Conservation (phyloP, 1,140 invertebrate genomes). For the Chrysopa pallens region DNA sequence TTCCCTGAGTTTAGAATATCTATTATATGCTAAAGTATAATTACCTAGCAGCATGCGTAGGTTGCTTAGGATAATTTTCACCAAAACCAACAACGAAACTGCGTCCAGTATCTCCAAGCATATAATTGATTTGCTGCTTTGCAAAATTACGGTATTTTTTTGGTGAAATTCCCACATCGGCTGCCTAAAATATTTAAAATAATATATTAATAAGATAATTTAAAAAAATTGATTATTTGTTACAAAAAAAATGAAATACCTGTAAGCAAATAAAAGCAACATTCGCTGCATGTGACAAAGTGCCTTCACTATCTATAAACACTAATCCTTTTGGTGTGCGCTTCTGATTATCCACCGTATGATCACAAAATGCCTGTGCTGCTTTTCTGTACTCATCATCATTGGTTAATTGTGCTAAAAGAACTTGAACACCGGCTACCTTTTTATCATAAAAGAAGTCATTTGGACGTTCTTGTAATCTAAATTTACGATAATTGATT, state of each 20-base stretch:
- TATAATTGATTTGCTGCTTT: slow-evolving; percentile 39
- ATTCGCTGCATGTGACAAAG: slow-evolving; percentile 35
- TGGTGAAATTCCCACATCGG: slow-evolving; percentile 18
- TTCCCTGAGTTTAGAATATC: slow-evolving; percentile 1
- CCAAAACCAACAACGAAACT: slow-evolving; percentile 48
- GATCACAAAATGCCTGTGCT: slow-evolving; percentile 30
- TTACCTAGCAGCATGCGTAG: slow-evolving; percentile 32
- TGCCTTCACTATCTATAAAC: slow-evolving; percentile 36
- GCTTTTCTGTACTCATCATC: slow-evolving; percentile 25
- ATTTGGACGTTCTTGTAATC: slow-evolving; percentile 26
- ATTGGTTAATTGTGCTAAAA: slow-evolving; percentile 28
- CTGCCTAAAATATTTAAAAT: slow-evolving; percentile 18
- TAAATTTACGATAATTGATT: slow-evolving; percentile 28
- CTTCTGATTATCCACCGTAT: slow-evolving; percentile 23
- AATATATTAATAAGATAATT: not conserved
- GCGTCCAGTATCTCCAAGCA: slow-evolving; percentile 35
- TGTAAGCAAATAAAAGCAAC: slow-evolving; percentile 35
- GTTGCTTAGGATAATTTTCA: slow-evolving; percentile 30
- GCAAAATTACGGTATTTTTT: slow-evolving; percentile 33
- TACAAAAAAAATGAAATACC: slow-evolving; percentile 11
- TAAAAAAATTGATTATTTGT: not conserved
- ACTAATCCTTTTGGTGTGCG: slow-evolving; percentile 34
- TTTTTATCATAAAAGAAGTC: slow-evolving; percentile 42
- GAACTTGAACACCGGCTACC: slow-evolving; percentile 33
- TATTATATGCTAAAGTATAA: slow-evolving; percentile 3